These are phyloP conservation scores for Syngnathus rostellatus DNA, from an alignment of 2,797 vertebrate species.

Conservation along the genomic window DNA sequence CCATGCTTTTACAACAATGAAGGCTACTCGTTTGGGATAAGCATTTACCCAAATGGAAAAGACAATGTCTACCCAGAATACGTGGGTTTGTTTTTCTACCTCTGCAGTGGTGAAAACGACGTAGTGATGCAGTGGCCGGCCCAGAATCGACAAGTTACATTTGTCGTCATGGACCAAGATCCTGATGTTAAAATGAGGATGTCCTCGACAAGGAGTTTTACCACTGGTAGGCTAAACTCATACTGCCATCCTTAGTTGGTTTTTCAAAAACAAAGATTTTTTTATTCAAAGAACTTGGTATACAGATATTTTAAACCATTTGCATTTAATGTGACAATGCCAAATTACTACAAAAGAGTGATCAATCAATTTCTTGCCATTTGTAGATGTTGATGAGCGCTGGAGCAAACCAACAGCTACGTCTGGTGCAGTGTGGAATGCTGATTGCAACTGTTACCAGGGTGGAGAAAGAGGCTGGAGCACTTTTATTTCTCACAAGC, in stretches of 20 bases:
- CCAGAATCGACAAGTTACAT: conserved; percentile 68
- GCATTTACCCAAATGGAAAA: conserved; percentile 62
- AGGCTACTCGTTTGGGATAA: conserved; percentile 77
- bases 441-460: conserved; percentile 61
- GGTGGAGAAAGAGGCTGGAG: conserved; percentile 59
- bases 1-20: conserved; percentile 74
- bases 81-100: conserved; percentile 65
- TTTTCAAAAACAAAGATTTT: no score
- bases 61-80: conserved; percentile 21
- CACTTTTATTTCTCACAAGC: conserved; percentile 71
- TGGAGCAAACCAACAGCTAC: conserved; percentile 73
- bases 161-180: conserved; percentile 79
- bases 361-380: not conserved
- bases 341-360: no score
- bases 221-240: conserved; percentile 54
- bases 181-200: conserved; percentile 72
- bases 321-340: no score
- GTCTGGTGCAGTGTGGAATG: conserved; percentile 48
- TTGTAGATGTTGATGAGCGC: not conserved
- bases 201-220: conserved; percentile 79
- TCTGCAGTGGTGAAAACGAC: conserved; percentile 83
- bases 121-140: conserved; percentile 81
- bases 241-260: no score
- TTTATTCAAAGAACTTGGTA: no score
- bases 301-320: not conserved